A percentile compares a stretch with the other conserved stretches of the same genome.
These are phyloP conservation scores for Alviniconcha strummeri DNA, from an alignment of 2,888 invertebrate species.

Conservation along the genomic window DNA sequence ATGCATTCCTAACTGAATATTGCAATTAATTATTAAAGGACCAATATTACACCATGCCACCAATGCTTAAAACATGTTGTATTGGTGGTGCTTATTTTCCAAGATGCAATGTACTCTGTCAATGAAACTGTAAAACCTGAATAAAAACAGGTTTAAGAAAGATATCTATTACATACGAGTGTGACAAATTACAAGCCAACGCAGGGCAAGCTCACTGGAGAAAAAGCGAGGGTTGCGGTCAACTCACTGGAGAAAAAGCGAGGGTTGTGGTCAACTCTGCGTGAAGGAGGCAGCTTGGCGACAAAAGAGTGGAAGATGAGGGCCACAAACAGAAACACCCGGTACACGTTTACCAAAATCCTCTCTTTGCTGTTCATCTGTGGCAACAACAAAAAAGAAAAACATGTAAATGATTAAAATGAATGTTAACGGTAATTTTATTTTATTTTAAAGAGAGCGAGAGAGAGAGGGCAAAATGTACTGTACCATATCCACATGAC, in stretches of 20 bases:
- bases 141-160: too few relatives aligned
- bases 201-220: background rate
- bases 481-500: too few relatives aligned
- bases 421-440: too few relatives aligned
- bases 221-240: slow-evolving; percentile 35
- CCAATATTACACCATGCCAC: too few relatives aligned
- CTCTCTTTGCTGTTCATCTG: slow-evolving; percentile 46
- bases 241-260: slow-evolving; percentile 33
- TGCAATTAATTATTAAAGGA: too few relatives aligned
- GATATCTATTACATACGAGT: too few relatives aligned
- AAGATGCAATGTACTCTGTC: too few relatives aligned
- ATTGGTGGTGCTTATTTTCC: too few relatives aligned
- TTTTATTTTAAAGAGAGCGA: background rate
- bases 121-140: too few relatives aligned
- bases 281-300: slow-evolving; percentile 28
- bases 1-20: too few relatives aligned
- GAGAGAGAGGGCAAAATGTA: too few relatives aligned
- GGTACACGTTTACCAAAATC: slow-evolving; percentile 29
- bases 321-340: slow-evolving; percentile 33
- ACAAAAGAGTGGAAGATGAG: slow-evolving; percentile 35
- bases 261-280: slow-evolving; percentile 33
- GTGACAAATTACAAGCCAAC: background rate
- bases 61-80: too few relatives aligned
- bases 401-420: background rate
- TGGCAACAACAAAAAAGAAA: background rate